Conservation (phyloP, 2,113 vertebrate species). For the Platysternon megacephalum region DNA sequence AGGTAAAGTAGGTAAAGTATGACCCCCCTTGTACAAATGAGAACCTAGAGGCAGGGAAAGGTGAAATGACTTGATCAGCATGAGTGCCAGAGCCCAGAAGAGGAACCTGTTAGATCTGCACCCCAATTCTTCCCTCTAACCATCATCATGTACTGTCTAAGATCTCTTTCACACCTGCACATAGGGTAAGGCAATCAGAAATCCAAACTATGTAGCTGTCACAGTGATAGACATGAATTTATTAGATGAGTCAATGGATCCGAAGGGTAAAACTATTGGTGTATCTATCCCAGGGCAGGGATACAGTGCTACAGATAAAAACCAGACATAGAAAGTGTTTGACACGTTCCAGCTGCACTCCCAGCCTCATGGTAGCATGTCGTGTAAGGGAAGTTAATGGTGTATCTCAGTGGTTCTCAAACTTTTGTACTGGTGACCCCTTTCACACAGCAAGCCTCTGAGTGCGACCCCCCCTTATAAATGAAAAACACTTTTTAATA, state of each 20-base stretch:
- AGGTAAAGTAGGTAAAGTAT: background rate
- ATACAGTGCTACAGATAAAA: background rate
- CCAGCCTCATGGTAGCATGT: accelerated
- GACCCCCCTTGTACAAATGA: background rate
- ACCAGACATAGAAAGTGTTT: background rate
- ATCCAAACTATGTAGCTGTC: background rate
- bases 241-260: background rate
- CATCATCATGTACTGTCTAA: background rate
- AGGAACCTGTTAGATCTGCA: background rate
- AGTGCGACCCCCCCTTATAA: too few species aligned
- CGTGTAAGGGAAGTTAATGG: accelerated
- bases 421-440: too few species aligned
- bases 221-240: background rate
- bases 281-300: background rate
- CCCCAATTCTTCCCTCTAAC: background rate
- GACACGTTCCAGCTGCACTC: accelerated
- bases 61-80: background rate
- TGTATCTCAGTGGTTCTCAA: accelerated
- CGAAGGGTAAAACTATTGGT: background rate
- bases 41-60: background rate
- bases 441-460: too few species aligned
- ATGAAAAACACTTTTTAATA: too few species aligned
- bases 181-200: too few species aligned
- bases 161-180: background rate
- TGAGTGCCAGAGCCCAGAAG: background rate